Conservation (phyloP, 2,888 invertebrate genomes). For the Aproaerema taeniolella region DNA sequence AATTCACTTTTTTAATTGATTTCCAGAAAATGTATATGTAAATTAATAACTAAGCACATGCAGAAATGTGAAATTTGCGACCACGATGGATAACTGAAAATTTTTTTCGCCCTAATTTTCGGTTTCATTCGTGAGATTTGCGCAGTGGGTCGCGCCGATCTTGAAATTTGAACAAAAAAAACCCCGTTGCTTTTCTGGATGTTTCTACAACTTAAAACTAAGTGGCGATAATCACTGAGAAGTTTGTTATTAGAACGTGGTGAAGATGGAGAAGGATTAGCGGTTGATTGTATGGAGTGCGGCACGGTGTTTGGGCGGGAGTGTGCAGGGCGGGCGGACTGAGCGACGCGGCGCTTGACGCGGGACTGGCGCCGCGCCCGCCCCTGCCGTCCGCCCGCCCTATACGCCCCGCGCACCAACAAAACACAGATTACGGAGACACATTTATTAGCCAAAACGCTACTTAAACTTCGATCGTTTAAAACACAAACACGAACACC, state of each 20-base stretch:
- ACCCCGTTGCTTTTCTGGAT: conserved; percentile 29
- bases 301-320: conserved; percentile 37
- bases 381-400: conserved; percentile 32
- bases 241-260: not conserved
- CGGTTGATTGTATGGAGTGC: conserved; percentile 24
- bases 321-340: conserved; percentile 47
- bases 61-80: too few species aligned
- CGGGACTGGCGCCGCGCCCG: conserved; percentile 62
- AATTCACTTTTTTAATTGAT: too few species aligned
- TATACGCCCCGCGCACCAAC: conserved; percentile 51
- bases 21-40: too few species aligned
- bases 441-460: conserved; percentile 70
- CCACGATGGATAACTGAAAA: conserved; percentile 27
- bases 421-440: conserved; percentile 68
- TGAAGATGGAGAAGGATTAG: conserved; percentile 10
- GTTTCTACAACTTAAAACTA: not conserved
- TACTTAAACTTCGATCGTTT: conserved; percentile 57
- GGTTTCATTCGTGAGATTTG: conserved; percentile 55
- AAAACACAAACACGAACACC: conserved; percentile 42
- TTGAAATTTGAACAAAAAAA: conserved; percentile 43
- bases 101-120: conserved; percentile 46
- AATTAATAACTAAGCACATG: too few species aligned
- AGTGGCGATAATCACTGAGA: not conserved
- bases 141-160: conserved; percentile 69
- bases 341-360: conserved; percentile 66